Evolutionary conservation across 2,888 invertebrate genomes (phyloP).

Genomic region (Perithous albicinctus): DNA sequence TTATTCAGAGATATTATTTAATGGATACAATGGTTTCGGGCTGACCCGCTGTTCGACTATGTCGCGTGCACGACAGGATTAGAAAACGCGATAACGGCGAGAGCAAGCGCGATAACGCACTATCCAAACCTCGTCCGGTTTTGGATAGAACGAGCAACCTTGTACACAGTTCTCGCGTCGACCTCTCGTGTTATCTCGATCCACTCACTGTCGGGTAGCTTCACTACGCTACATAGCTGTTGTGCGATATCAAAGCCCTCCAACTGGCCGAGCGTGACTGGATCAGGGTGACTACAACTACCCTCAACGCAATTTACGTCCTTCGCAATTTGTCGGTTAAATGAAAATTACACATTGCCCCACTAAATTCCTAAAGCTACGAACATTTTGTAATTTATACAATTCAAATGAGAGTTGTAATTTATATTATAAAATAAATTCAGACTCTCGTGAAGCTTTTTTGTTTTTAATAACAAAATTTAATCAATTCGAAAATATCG

Average conservation of each 20-base stretch:
- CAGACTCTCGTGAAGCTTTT: too few species aligned
- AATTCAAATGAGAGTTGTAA: not conserved
- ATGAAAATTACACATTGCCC: not conserved
- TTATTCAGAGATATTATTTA: not conserved
- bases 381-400: not conserved
- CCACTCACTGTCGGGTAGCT: constrained; percentile 52
- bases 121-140: constrained; percentile 36
- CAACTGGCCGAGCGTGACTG: constrained; percentile 21
- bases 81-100: constrained; percentile 41
- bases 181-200: constrained; percentile 57
- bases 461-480: too few species aligned
- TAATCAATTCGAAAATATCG: too few species aligned
- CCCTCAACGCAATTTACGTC: not conserved
- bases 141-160: constrained; percentile 28
- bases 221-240: constrained; percentile 44
- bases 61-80: constrained; percentile 15
- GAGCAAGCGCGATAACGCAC: constrained; percentile 58
- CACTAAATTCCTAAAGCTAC: not conserved
- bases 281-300: not conserved
- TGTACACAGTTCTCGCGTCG: constrained; percentile 48
- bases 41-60: not conserved
- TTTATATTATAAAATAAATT: not conserved
- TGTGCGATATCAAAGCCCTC: constrained; percentile 18
- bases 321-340: constrained; percentile 14
- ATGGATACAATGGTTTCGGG: not conserved